phyloP scores from a whole-genome alignment of 2,888 invertebrate species.

The Monochamus alternatus region DNA sequence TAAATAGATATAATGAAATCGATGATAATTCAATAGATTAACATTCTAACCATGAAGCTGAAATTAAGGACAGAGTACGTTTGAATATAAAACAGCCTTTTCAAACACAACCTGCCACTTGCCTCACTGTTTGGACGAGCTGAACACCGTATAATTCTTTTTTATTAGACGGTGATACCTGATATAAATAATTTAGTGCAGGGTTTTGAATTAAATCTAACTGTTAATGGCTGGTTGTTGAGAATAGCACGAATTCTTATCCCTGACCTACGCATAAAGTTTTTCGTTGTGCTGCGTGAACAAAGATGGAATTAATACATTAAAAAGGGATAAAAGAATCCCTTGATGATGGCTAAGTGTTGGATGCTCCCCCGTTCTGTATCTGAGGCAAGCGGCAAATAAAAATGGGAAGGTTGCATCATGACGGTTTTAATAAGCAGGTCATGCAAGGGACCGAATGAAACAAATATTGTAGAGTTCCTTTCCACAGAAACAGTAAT shows the following conservation, averaged over 20 bases:
- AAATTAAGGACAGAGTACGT: too few relatives aligned
- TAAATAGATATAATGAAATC: too few relatives aligned
- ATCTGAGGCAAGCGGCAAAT: conserved; percentile 45
- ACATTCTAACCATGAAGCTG: too few relatives aligned
- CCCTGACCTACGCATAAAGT: conserved; percentile 62
- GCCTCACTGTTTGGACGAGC: neutral
- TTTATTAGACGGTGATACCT: conserved; percentile 27
- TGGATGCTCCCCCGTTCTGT: conserved; percentile 50
- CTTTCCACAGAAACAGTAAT: too few relatives aligned
- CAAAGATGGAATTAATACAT: conserved; percentile 58
- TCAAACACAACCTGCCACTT: neutral
- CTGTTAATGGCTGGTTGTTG: conserved; percentile 40
- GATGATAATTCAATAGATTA: too few relatives aligned
- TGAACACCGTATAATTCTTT: conserved; percentile 23
- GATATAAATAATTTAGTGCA: conserved; percentile 28
- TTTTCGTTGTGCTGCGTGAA: conserved; percentile 61
- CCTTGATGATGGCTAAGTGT: conserved; percentile 62
- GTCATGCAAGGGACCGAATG: neutral
- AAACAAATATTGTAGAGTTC: too few relatives aligned
- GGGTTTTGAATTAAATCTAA: conserved; percentile 32
- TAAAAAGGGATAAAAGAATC: conserved; percentile 61
- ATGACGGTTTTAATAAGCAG: conserved; percentile 13
- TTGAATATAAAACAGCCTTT: neutral
- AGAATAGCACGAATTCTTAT: conserved; percentile 59
- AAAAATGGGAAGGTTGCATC: conserved; percentile 10